These are phyloP conservation scores for Acyrthosiphon pisum DNA, from an alignment of 1,140 invertebrate genomes.

Conservation along the genomic window DNA sequence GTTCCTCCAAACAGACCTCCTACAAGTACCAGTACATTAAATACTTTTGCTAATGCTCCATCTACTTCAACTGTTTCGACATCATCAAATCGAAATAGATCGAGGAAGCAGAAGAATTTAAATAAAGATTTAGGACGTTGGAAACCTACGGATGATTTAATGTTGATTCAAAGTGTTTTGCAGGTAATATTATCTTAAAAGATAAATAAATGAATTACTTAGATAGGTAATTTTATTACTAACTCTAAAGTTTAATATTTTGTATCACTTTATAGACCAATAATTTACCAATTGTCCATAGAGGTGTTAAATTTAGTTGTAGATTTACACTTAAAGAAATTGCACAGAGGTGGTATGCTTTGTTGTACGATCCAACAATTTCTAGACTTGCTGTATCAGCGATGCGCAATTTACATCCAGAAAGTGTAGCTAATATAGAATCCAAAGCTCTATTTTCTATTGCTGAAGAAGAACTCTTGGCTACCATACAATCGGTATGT, in stretches of 20 bases:
- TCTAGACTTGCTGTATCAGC: constrained; percentile 87
- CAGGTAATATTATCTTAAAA: constrained; percentile 71
- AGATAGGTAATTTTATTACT: background rate
- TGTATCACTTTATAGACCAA: constrained; percentile 72
- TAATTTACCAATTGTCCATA: constrained; percentile 85
- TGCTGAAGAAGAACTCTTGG: constrained; percentile 87
- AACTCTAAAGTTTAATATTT: background rate
- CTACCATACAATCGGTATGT: constrained; percentile 82
- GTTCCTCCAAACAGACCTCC: constrained; percentile 31
- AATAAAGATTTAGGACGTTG: constrained; percentile 88
- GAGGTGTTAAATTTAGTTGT: constrained; percentile 95
- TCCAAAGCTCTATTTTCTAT: constrained; percentile 88
- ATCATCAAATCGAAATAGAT: constrained; percentile 50
- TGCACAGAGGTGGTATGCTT: constrained; percentile 93
- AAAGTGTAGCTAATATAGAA: constrained; percentile 85
- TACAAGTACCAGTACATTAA: background rate
- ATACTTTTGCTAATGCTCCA: background rate
- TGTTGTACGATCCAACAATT: constrained; percentile 90
- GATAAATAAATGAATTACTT: background rate
- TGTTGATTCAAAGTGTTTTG: constrained; percentile 90
- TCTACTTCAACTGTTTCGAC: constrained; percentile 30
- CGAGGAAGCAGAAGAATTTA: constrained; percentile 41
- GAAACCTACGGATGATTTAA: constrained; percentile 96
- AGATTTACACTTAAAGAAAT: constrained; percentile 93
- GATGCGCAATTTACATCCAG: constrained; percentile 92